A percentile compares a stretch with the other conserved stretches of the same genome.
Evolutionary conservation across 2,888 invertebrate genomes (phyloP).

Genomic region (Drosophila stalkeri): DNA sequence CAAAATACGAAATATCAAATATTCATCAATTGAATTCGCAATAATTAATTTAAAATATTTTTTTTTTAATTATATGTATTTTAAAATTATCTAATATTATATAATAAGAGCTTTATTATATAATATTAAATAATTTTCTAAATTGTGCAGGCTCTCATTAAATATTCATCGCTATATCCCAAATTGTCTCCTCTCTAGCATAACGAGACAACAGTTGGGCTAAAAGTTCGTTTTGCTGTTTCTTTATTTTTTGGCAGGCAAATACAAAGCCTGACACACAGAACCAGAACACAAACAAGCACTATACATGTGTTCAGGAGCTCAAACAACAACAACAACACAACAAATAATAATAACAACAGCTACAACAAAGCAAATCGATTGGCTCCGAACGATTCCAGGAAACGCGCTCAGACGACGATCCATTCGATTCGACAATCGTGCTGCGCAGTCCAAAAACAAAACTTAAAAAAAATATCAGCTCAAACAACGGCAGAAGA

Average conservation of each 20-base stretch:
- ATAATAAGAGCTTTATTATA: too few species aligned
- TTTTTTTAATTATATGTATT: too few species aligned
- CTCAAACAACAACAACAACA: constrained; percentile 24
- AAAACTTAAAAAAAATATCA: constrained; percentile 45
- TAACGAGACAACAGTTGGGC: constrained; percentile 7
- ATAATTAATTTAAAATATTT: too few species aligned
- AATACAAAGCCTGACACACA: constrained; percentile 31
- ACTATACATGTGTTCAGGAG: constrained; percentile 62
- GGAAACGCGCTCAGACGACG: constrained; percentile 52
- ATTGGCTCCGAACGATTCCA: constrained; percentile 55
- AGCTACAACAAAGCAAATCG: constrained; percentile 19
- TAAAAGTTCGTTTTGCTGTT: constrained; percentile 11
- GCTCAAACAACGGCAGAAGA: constrained; percentile 5
- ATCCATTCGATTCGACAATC: constrained; percentile 40
- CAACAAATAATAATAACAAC: constrained; percentile 25
- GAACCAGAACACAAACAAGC: constrained; percentile 20
- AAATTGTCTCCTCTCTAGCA: constrained; percentile 18
- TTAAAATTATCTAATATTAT: too few species aligned
- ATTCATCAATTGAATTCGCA: too few species aligned
- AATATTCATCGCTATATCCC: neutral
- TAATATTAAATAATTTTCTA: too few species aligned
- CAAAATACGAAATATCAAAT: too few species aligned
- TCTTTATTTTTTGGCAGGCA: constrained; percentile 31
- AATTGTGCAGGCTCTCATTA: neutral
- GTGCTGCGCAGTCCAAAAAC: constrained; percentile 50